Conservation (phyloP, 2,113 vertebrate genomes). For the Edolisoma coerulescens region DNA sequence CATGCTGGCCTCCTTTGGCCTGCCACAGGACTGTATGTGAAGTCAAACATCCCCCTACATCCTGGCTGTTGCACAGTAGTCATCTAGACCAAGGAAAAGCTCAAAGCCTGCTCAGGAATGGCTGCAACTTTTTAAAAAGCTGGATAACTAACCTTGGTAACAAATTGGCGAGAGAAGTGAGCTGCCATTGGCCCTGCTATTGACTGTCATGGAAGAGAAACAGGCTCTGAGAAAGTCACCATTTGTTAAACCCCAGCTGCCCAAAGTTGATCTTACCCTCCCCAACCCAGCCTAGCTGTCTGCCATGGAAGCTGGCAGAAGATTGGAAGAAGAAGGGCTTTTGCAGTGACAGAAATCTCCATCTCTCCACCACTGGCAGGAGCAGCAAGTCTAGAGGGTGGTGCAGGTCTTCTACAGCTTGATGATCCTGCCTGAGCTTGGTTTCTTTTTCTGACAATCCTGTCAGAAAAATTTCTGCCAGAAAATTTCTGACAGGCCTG, state of each 20-base stretch:
- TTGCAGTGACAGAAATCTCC: not conserved
- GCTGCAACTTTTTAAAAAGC: not conserved
- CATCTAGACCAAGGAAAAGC: not conserved
- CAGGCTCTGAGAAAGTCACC: fast-evolving
- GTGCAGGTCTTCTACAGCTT: not conserved
- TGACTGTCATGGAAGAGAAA: not conserved
- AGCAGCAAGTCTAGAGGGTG: not conserved
- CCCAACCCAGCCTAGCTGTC: fast-evolving
- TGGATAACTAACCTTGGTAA: not conserved
- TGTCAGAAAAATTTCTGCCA: not conserved
- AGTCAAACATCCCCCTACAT: not conserved
- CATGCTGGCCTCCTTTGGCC: not conserved
- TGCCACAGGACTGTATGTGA: not conserved
- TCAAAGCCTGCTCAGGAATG: not conserved
- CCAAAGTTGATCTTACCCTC: not conserved
- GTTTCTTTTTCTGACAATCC: not conserved
- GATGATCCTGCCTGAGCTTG: not conserved
- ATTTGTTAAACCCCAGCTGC: not conserved
- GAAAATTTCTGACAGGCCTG: not conserved
- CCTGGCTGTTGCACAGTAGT: not conserved
- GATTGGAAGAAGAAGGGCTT: not conserved
- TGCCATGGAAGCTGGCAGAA: not conserved
- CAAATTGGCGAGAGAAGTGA: not conserved
- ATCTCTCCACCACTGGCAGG: not conserved
- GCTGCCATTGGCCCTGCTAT: not conserved